A percentile compares a stretch with the other conserved stretches of the same genome.
phyloP scores from a whole-genome alignment of 2,113 vertebrate genomes.

The Rhadina sibilatrix region DNA sequence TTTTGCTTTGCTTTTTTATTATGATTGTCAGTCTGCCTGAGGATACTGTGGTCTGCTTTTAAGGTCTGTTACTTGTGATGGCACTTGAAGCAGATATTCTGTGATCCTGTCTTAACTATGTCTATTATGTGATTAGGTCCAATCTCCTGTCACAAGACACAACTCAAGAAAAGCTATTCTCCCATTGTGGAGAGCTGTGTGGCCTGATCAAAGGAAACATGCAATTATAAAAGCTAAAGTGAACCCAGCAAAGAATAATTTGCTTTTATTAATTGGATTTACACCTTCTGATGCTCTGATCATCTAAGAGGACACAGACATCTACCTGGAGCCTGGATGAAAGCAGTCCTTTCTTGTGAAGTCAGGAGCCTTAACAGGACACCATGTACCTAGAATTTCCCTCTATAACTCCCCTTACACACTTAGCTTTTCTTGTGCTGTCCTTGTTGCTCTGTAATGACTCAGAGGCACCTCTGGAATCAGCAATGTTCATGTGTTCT shows the following conservation, averaged over 20 bases:
- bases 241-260: not conserved
- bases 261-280: not conserved
- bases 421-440: not conserved
- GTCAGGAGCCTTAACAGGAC: not conserved
- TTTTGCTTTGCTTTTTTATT: not conserved
- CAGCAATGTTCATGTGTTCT: not conserved
- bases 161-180: not conserved
- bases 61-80: not conserved
- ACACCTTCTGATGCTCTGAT: not conserved
- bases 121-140: not conserved
- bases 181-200: not conserved
- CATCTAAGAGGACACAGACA: not conserved
- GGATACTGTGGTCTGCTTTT: not conserved
- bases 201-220: not conserved
- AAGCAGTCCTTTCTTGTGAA: not conserved
- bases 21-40: not conserved
- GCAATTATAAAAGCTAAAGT: not conserved
- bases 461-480: not conserved
- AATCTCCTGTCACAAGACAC: not conserved
- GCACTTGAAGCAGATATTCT: not conserved
- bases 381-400: not conserved
- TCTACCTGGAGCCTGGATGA: not conserved
- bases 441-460: not conserved
- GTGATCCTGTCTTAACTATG: not conserved
- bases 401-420: not conserved